phyloP scores from a whole-genome alignment of 2,113 vertebrate genomes.

The Petrocephalus zakoni region DNA sequence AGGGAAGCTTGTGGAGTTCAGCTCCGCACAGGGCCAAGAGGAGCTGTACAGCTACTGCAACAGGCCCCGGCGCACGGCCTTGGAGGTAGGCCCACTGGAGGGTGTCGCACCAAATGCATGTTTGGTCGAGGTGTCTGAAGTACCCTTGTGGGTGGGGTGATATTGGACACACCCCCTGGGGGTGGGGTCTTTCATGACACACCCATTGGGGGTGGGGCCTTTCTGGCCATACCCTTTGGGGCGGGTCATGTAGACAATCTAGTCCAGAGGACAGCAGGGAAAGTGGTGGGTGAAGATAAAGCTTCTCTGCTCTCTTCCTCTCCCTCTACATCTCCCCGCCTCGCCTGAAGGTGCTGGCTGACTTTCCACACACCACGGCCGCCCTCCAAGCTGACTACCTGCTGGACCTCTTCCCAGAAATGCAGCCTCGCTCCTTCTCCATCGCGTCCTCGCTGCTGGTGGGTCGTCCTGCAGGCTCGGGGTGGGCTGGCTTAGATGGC shows the following conservation, averaged over 20 bases:
- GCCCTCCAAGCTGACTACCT: constrained; percentile 70
- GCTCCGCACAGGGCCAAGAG: constrained; percentile 76
- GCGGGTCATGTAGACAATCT: not conserved
- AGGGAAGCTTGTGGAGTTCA: constrained; percentile 82
- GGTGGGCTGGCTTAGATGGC: not conserved
- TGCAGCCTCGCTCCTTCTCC: constrained; percentile 87
- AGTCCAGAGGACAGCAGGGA: not conserved
- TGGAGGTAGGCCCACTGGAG: too few relatives aligned
- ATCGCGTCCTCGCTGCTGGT: constrained; percentile 84
- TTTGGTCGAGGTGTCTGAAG: not conserved
- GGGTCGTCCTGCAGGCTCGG: constrained; percentile 22
- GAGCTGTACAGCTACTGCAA: constrained; percentile 80
- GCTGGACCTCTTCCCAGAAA: constrained; percentile 81
- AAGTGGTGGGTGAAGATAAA: not conserved
- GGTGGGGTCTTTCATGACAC: not conserved
- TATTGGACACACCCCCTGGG: not conserved
- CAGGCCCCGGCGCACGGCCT: constrained; percentile 72
- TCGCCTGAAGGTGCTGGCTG: constrained; percentile 68
- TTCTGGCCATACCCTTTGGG: not conserved
- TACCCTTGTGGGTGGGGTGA: not conserved
- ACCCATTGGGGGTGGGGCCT: not conserved
- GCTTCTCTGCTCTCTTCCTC: not conserved
- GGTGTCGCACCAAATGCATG: too few relatives aligned
- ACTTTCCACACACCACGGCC: constrained; percentile 77
- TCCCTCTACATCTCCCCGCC: not conserved